Conservation (phyloP, 2,888 invertebrate species). For the Phorcus lineatus region DNA sequence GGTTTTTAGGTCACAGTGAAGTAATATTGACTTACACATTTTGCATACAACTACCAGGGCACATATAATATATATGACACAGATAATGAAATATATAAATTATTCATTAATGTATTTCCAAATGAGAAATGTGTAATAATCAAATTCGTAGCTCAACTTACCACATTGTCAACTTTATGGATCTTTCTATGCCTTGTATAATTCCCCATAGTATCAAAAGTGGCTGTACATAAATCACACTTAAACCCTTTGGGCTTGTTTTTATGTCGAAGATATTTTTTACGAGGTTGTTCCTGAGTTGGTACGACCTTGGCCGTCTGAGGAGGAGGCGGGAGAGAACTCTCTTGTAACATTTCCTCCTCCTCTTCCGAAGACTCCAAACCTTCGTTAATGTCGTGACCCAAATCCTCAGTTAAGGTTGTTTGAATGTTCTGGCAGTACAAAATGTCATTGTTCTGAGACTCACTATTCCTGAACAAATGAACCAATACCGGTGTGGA, state of each 20-base stretch:
- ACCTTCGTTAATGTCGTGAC: neutral
- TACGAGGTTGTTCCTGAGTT: neutral
- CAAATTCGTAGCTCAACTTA: neutral
- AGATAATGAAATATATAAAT: no score
- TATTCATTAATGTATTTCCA: no score
- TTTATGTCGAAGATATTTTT: neutral
- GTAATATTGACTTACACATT: no score
- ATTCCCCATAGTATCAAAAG: conserved; percentile 63
- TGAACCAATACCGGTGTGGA: conserved; percentile 6
- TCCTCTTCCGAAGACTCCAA: neutral
- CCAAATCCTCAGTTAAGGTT: conserved; percentile 5
- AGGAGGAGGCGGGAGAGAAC: neutral
- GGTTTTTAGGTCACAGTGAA: no score
- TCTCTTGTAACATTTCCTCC: neutral
- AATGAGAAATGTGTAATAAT: no score
- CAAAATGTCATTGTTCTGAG: neutral
- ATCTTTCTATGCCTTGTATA: conserved; percentile 67
- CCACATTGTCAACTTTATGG: conserved; percentile 54
- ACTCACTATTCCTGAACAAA: neutral
- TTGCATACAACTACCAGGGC: no score
- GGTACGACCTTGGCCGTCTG: neutral
- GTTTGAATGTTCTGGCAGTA: conserved; percentile 11
- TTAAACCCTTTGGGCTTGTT: conserved; percentile 38
- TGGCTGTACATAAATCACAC: conserved; percentile 67
- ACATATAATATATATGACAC: no score